Percentiles rank a stretch among this genome's conserved stretches.
These are phyloP conservation scores for Sitta carolinensis DNA, from an alignment of 2,797 vertebrate species.

Conservation along the genomic window DNA sequence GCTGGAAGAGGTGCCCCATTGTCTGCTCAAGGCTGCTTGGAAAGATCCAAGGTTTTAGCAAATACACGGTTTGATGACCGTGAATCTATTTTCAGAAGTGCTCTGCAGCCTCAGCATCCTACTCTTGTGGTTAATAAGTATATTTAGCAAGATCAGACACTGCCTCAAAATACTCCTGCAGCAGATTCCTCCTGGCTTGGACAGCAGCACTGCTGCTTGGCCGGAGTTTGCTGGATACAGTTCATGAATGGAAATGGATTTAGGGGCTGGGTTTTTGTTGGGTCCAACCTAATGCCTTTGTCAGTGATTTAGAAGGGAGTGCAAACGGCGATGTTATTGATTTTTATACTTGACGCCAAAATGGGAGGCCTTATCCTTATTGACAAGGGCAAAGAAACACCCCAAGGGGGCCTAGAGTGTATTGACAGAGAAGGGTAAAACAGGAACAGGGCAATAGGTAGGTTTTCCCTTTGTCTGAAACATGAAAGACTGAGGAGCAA, in stretches of 20 bases:
- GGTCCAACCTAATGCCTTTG: background rate
- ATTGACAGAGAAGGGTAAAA: background rate
- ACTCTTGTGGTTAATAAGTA: background rate
- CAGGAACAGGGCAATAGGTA: background rate
- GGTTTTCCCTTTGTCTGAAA: background rate
- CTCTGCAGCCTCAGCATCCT: conserved; percentile 24
- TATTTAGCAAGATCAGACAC: conserved; percentile 36
- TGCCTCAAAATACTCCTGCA: background rate
- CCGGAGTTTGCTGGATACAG: background rate
- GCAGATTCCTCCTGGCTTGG: conserved; percentile 21
- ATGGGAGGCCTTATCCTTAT: background rate
- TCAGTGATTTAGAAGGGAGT: background rate
- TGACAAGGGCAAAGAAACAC: background rate
- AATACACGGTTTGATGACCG: fast-evolving
- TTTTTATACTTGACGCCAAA: background rate
- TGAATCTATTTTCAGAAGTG: background rate
- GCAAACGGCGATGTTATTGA: background rate
- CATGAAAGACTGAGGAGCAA: background rate
- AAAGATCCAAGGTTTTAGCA: background rate
- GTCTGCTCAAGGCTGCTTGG: background rate
- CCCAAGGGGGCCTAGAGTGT: background rate
- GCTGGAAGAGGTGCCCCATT: background rate
- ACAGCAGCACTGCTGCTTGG: background rate
- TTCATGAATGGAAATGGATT: conserved; percentile 5
- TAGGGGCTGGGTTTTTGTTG: background rate